phyloP scores from a whole-genome alignment of 2,113 vertebrate species.

The Callipepla squamata region DNA sequence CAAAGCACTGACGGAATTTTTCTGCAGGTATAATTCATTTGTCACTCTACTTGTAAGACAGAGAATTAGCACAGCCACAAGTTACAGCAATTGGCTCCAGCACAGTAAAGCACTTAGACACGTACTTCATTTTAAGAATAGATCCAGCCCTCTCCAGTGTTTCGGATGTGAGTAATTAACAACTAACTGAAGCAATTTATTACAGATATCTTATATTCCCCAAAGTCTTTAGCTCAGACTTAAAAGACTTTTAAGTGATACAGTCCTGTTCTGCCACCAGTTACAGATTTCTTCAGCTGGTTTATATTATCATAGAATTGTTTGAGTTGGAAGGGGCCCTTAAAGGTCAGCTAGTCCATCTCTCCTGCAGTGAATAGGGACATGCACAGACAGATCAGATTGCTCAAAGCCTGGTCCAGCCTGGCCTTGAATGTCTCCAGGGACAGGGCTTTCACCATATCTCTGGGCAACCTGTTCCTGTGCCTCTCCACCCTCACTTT shows the following conservation, averaged over 20 bases:
- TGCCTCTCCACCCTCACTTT: no score
- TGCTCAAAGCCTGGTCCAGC: no score
- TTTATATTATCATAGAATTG: background rate
- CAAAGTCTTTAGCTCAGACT: background rate
- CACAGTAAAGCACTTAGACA: background rate
- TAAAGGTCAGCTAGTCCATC: no score
- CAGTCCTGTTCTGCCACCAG: background rate
- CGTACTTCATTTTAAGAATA: background rate
- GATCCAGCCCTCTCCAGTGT: background rate
- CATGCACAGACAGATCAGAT: no score
- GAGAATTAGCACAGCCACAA: background rate
- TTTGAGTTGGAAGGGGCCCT: no score
- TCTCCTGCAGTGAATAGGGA: no score
- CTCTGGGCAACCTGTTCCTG: no score
- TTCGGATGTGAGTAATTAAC: background rate
- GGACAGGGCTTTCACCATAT: no score
- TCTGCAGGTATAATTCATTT: conserved; percentile 1
- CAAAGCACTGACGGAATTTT: background rate
- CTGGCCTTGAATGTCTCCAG: no score
- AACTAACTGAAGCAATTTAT: background rate
- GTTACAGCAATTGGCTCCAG: background rate
- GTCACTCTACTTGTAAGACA: background rate
- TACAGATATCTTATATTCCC: background rate
- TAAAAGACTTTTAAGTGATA: background rate
- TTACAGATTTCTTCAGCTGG: background rate